phyloP scores from a whole-genome alignment of 2,797 vertebrate species.

The Labroides dimidiatus region DNA sequence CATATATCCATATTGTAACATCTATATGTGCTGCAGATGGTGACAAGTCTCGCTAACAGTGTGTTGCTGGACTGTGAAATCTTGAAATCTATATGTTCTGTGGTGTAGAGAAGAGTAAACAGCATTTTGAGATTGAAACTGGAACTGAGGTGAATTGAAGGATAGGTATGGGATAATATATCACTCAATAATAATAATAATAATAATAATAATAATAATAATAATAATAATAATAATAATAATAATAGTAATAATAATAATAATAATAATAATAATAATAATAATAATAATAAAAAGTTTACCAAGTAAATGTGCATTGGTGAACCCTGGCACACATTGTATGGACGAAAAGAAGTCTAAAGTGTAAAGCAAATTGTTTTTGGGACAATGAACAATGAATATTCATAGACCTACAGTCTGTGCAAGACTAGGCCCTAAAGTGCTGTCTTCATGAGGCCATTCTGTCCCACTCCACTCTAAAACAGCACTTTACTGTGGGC shows the following conservation, averaged over 20 bases:
- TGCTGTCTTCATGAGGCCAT: conserved; percentile 77
- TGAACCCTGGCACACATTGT: conserved; percentile 55
- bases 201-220: too few relatives aligned
- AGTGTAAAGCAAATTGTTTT: conserved; percentile 78
- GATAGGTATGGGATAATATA: not conserved
- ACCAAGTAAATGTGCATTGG: too few relatives aligned
- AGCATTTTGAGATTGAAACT: not conserved
- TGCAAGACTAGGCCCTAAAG: conserved; percentile 78
- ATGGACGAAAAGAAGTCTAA: conserved; percentile 69
- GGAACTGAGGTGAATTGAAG: not conserved
- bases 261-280: too few relatives aligned
- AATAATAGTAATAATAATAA: too few relatives aligned
- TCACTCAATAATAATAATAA: not conserved
- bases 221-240: too few relatives aligned
- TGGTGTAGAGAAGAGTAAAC: not conserved
- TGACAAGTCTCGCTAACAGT: conserved; percentile 38
- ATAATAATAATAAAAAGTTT: too few relatives aligned
- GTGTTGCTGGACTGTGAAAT: conserved; percentile 34
- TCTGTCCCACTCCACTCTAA: conserved; percentile 78
- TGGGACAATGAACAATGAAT: conserved; percentile 82
- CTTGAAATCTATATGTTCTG: not conserved
- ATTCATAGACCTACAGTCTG: conserved; percentile 74
- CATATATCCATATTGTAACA: conserved; percentile 24
- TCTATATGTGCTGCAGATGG: not conserved
- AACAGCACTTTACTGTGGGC: conserved; percentile 79